Conservation (phyloP, 2,113 vertebrate genomes). For the Tylochromis polylepis region DNA sequence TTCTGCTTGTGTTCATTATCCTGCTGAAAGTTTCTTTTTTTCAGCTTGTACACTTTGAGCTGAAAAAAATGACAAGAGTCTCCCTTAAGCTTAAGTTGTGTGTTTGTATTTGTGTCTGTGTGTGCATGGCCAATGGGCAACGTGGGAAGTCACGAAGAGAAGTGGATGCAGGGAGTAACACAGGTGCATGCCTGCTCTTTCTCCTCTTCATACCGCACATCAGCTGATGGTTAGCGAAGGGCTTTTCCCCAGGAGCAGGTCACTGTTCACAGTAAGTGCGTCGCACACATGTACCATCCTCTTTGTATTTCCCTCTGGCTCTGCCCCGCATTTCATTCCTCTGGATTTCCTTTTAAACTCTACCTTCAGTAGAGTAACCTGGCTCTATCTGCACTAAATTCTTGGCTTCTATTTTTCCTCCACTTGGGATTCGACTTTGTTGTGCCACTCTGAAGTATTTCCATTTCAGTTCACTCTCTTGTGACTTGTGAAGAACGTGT, state of each 20-base stretch:
- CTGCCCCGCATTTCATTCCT: not conserved
- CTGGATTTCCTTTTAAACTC: not conserved
- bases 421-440: not conserved
- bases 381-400: not conserved
- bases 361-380: not conserved
- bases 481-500: not conserved
- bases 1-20: not conserved
- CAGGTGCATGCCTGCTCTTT: slow-evolving; percentile 40
- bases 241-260: slow-evolving; percentile 20
- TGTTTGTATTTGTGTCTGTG: not conserved
- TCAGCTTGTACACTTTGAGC: not conserved
- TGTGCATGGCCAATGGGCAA: not conserved
- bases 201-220: slow-evolving; percentile 1
- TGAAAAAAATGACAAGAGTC: not conserved
- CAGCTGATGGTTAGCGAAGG: slow-evolving; percentile 25
- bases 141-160: not conserved
- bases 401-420: not conserved
- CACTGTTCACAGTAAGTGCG: slow-evolving; percentile 34
- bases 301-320: slow-evolving; percentile 13
- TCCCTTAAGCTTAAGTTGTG: not conserved
- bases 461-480: not conserved
- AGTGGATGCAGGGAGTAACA: not conserved
- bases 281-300: not conserved
- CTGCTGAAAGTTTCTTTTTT: not conserved
- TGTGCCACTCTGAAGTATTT: not conserved